phyloP scores from a whole-genome alignment of 2,888 invertebrate genomes.

The Brenthis daphne region DNA sequence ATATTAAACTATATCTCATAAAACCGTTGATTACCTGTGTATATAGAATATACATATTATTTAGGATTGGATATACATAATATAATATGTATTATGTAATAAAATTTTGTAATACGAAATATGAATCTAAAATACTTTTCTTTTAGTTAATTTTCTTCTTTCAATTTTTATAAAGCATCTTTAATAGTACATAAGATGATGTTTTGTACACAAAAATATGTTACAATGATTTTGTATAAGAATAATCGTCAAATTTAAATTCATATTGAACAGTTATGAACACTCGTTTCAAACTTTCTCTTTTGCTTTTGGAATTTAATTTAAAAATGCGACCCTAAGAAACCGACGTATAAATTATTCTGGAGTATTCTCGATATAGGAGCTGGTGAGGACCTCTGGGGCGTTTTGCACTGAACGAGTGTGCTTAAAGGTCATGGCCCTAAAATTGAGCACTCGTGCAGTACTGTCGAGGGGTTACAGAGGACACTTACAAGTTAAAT shows the following conservation, averaged over 20 bases:
- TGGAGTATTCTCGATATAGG: slow-evolving; percentile 34
- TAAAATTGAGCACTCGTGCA: slow-evolving; percentile 38
- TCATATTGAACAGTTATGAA: slow-evolving; percentile 27
- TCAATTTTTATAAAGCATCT: too few relatives aligned
- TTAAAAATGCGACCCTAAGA: slow-evolving; percentile 20
- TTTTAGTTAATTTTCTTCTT: neutral
- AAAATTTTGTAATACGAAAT: too few relatives aligned
- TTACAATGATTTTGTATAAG: neutral
- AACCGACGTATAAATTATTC: slow-evolving; percentile 29
- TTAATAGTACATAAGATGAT: neutral
- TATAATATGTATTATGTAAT: too few relatives aligned
- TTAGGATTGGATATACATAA: too few relatives aligned
- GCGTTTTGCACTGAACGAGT: slow-evolving; percentile 38
- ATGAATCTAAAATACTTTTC: too few relatives aligned
- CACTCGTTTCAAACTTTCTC: slow-evolving; percentile 25
- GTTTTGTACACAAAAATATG: neutral
- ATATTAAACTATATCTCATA: too few relatives aligned
- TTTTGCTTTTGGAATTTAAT: slow-evolving; percentile 29
- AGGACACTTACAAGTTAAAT: slow-evolving; percentile 31
- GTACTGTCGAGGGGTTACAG: slow-evolving; percentile 31
- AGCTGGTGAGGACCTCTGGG: slow-evolving; percentile 37
- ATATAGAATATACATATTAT: too few relatives aligned
- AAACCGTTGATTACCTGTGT: too few relatives aligned
- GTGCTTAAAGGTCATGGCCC: slow-evolving; percentile 40
- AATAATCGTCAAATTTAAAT: slow-evolving; percentile 24